Evolutionary conservation across 2,113 vertebrate genomes (phyloP).

Genomic region (Dissostichus mawsoni): DNA sequence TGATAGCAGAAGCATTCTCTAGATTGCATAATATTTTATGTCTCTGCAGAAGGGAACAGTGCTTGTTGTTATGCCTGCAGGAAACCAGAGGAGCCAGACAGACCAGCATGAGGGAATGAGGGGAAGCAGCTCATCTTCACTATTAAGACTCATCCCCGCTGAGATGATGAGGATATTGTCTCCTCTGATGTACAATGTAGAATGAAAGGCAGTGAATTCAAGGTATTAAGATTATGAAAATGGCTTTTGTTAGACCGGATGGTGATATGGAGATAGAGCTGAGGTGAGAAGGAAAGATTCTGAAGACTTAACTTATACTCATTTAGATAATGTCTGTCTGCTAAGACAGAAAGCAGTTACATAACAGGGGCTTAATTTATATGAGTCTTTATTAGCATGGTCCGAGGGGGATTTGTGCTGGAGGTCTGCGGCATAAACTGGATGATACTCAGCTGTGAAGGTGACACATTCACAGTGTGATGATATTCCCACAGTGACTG

Average conservation of each 20-base stretch:
- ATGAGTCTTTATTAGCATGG: neutral
- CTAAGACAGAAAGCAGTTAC: conserved; percentile 1
- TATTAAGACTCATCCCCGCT: conserved; percentile 32
- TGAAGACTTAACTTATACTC: conserved; percentile 2
- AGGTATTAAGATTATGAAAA: conserved; percentile 46
- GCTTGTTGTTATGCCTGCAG: neutral
- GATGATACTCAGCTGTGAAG: conserved; percentile 11
- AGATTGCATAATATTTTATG: neutral
- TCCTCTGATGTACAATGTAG: neutral
- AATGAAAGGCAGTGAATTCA: neutral
- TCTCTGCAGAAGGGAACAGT: neutral
- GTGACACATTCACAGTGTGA: neutral
- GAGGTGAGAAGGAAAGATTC: conserved; percentile 20
- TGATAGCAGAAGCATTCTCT: neutral
- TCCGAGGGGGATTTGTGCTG: conserved; percentile 4
- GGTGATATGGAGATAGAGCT: conserved; percentile 19
- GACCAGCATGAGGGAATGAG: neutral
- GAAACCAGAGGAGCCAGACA: neutral
- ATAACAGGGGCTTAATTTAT: neutral
- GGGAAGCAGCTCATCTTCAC: conserved; percentile 28
- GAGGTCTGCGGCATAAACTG: neutral
- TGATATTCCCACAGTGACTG: neutral
- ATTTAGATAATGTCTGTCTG: conserved; percentile 15
- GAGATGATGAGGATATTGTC: conserved; percentile 28
- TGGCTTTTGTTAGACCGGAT: conserved; percentile 29